These are phyloP conservation scores for Phaonia tiefii DNA, from an alignment of 2,888 invertebrate species.

Conservation along the genomic window DNA sequence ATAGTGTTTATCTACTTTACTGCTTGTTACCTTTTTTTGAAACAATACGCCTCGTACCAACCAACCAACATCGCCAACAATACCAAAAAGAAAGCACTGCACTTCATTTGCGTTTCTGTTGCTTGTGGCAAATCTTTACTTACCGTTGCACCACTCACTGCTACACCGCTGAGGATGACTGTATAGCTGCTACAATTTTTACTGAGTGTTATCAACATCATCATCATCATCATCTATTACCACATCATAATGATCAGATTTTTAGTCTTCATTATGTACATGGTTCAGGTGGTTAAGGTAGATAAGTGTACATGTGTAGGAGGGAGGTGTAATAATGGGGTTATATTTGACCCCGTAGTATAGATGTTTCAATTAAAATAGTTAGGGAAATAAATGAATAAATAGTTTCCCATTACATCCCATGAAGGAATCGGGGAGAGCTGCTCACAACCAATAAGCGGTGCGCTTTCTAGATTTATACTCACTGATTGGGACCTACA, in stretches of 20 bases:
- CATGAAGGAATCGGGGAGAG: too few species aligned
- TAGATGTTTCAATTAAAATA: too few species aligned
- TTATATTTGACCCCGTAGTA: too few species aligned
- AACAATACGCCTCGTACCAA: too few species aligned
- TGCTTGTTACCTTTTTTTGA: constrained; percentile 27
- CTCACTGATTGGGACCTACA: too few species aligned
- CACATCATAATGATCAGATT: constrained; percentile 52
- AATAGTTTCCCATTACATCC: too few species aligned
- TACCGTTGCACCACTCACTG: not conserved
- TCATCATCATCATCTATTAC: constrained; percentile 30
- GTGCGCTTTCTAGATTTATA: too few species aligned
- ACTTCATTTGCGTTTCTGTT: not conserved
- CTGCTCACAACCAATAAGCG: too few species aligned
- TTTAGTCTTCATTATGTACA: constrained; percentile 46
- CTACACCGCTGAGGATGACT: not conserved
- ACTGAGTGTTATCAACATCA: constrained; percentile 16
- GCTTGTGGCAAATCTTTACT: constrained; percentile 15
- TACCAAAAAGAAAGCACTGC: constrained; percentile 1
- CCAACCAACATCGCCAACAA: not conserved
- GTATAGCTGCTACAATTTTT: not conserved
- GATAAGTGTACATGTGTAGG: not conserved
- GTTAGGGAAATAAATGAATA: too few species aligned
- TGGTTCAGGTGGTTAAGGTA: constrained; percentile 24
- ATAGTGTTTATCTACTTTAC: constrained; percentile 29
- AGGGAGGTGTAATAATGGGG: not conserved